Conservation (phyloP, 2,888 invertebrate genomes). For the Fragum sueziense region DNA sequence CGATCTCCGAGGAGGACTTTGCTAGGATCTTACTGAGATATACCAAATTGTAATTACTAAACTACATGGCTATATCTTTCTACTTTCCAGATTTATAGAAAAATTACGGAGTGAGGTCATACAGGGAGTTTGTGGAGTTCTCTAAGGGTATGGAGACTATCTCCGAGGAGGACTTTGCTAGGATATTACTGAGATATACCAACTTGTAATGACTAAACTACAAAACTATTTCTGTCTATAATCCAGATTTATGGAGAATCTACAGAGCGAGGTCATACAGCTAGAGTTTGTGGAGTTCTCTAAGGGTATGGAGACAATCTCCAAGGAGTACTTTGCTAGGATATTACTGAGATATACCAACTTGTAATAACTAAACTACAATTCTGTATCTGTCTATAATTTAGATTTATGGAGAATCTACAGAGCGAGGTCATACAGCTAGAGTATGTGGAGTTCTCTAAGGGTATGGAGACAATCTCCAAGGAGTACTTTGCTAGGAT, state of each 20-base stretch:
- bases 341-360: conserved; percentile 88
- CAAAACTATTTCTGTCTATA: no score
- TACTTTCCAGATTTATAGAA: conserved; percentile 94
- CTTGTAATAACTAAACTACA: no score
- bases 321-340: conserved; percentile 97
- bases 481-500: conserved; percentile 98
- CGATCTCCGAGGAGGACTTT: conserved; percentile 97
- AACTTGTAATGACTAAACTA: no score
- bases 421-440: conserved; percentile 98
- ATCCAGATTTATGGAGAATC: conserved; percentile 95
- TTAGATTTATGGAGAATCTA: conserved; percentile 96
- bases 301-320: conserved; percentile 94
- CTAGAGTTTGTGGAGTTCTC: conserved; percentile 98
- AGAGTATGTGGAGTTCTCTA: conserved; percentile 97
- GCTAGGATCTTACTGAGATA: conserved; percentile 93
- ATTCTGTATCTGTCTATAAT: no score
- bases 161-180: conserved; percentile 97
- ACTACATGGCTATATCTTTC: no score
- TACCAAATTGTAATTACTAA: no score
- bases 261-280: conserved; percentile 97
- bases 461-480: conserved; percentile 94
- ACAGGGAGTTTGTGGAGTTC: conserved; percentile 97
- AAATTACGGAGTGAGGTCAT: conserved; percentile 97
- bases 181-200: conserved; percentile 89
- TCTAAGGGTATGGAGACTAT: conserved; percentile 95